phyloP scores from a whole-genome alignment of 2,888 invertebrate species.

The Anthophora plumipes region DNA sequence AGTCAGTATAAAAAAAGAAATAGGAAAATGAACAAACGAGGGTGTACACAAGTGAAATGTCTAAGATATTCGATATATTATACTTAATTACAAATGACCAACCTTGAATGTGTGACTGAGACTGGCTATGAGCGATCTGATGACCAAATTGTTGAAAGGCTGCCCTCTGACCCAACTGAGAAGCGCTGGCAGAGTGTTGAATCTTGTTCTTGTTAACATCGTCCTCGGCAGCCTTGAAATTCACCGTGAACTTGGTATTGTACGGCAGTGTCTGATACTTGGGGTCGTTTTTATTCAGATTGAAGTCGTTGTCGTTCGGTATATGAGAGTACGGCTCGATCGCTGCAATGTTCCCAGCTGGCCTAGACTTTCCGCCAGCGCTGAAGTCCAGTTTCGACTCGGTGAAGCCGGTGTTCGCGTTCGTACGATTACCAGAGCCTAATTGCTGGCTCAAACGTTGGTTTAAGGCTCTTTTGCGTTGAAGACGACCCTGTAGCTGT shows the following conservation, averaged over 20 bases:
- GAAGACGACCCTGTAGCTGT: constrained; percentile 95
- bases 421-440: constrained; percentile 69
- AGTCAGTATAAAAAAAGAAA: no score
- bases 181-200: constrained; percentile 83
- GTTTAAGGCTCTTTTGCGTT: constrained; percentile 94
- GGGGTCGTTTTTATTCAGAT: constrained; percentile 93
- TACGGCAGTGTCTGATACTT: constrained; percentile 97
- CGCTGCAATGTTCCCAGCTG: constrained; percentile 93
- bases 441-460: constrained; percentile 89
- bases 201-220: constrained; percentile 83
- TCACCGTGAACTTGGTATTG: constrained; percentile 92
- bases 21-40: no score
- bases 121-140: constrained; percentile 83
- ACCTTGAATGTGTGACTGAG: constrained; percentile 83
- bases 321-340: constrained; percentile 95
- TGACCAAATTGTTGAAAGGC: constrained; percentile 81
- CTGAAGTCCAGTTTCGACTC: constrained; percentile 84
- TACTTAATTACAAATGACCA: no score
- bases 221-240: constrained; percentile 85
- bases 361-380: constrained; percentile 83
- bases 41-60: no score
- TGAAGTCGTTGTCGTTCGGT: constrained; percentile 89
- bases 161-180: constrained; percentile 81
- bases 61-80: no score
- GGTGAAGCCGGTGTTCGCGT: constrained; percentile 75